Evolutionary conservation across 2,113 vertebrate genomes (phyloP).

Genomic region (Corythornis madagascariensis): DNA sequence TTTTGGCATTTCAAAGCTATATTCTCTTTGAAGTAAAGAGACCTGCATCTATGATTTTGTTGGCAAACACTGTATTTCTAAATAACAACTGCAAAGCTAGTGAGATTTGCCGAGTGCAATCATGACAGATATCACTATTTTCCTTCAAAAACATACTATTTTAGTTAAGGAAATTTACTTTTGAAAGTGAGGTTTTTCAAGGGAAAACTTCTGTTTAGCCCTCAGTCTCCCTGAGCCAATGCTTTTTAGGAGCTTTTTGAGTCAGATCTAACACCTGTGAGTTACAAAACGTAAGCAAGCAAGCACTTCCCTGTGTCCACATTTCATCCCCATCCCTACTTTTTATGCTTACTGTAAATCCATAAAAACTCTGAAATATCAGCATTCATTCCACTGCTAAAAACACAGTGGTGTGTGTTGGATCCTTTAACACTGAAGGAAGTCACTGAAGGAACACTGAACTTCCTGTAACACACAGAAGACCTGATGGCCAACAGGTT

Average conservation of each 20-base stretch:
- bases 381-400: not conserved
- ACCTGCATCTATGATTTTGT: not conserved
- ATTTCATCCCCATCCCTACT: not conserved
- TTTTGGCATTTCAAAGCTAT: constrained; percentile 14
- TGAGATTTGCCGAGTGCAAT: constrained; percentile 22
- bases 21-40: constrained; percentile 2
- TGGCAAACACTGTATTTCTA: constrained; percentile 18
- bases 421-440: not conserved
- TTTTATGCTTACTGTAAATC: not conserved
- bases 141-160: not conserved
- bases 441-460: too few relatives aligned
- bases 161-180: not conserved
- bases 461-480: not conserved
- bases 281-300: not conserved
- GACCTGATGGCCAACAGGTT: not conserved
- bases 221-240: not conserved
- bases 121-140: not conserved
- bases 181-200: not conserved
- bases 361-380: not conserved
- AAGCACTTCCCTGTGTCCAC: not conserved
- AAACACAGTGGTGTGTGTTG: not conserved
- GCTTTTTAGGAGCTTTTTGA: not conserved
- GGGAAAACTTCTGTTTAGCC: not conserved
- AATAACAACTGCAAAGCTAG: constrained; percentile 26
- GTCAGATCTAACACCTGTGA: not conserved